These are phyloP conservation scores for Coleophora flavipennella DNA, from an alignment of 2,888 invertebrate genomes.

Conservation along the genomic window DNA sequence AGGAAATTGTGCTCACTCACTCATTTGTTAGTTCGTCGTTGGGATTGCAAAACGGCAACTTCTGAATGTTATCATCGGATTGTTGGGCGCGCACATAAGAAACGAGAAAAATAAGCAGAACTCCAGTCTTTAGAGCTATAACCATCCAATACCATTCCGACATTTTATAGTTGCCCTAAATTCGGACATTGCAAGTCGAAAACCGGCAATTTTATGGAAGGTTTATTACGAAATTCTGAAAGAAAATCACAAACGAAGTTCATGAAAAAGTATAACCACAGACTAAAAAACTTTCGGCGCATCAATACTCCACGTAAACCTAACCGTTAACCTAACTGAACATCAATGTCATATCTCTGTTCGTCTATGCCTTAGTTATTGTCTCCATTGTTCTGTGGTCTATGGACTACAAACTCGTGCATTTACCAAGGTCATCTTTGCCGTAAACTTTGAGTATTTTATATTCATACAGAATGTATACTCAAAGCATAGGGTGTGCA, in stretches of 20 bases:
- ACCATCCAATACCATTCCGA: slow-evolving; percentile 62
- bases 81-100: slow-evolving; percentile 31
- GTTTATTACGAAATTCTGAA: slow-evolving; percentile 36
- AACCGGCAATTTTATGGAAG: slow-evolving; percentile 27
- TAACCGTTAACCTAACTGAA: neutral
- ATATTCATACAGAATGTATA: too few species aligned
- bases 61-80: slow-evolving; percentile 53
- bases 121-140: slow-evolving; percentile 46
- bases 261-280: neutral
- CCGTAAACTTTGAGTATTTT: too few species aligned
- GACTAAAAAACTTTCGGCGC: neutral
- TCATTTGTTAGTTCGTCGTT: slow-evolving; percentile 43
- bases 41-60: slow-evolving; percentile 64
- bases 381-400: too few species aligned
- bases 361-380: neutral
- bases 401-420: too few species aligned
- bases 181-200: slow-evolving; percentile 51
- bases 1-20: slow-evolving; percentile 32
- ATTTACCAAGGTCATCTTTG: too few species aligned
- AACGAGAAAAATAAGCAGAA: slow-evolving; percentile 46
- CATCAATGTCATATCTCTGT: neutral
- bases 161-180: slow-evolving; percentile 57
- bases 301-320: neutral
- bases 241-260: slow-evolving; percentile 29
- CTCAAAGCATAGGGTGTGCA: too few species aligned